Percentiles rank a stretch among this genome's conserved stretches.
phyloP scores from a whole-genome alignment of 2,797 vertebrate species.

The Mus spretus region DNA sequence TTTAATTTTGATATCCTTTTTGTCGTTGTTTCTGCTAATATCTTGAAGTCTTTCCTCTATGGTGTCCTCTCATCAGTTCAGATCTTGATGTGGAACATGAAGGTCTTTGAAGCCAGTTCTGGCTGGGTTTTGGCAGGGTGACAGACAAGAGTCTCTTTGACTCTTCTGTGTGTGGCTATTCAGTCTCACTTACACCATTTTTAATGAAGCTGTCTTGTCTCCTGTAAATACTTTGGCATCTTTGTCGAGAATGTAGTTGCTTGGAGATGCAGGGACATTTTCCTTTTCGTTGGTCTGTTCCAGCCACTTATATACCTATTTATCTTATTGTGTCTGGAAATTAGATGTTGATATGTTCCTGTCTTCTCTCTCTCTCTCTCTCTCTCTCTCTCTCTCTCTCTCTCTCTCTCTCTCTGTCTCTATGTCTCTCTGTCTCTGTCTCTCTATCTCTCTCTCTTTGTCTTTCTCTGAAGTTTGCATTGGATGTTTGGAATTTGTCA shows the following conservation, averaged over 20 bases:
- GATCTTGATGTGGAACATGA: background rate
- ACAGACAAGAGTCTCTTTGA: background rate
- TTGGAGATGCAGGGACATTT: background rate
- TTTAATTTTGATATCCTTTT: background rate
- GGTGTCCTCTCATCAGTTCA: background rate
- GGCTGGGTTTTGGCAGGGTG: background rate
- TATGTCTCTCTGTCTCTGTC: too few species aligned
- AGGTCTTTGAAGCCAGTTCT: background rate
- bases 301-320: background rate
- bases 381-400: too few species aligned
- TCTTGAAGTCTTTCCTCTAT: background rate
- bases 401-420: too few species aligned
- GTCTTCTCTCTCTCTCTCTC: too few species aligned
- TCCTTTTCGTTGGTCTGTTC: too few species aligned
- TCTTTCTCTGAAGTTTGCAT: background rate
- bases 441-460: too few species aligned
- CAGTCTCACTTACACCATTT: background rate
- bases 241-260: background rate
- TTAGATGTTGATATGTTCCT: too few species aligned
- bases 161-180: background rate
- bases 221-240: background rate
- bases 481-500: background rate
- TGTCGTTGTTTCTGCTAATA: background rate
- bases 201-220: background rate
- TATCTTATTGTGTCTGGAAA: background rate